Conservation (phyloP, 2,888 invertebrate genomes). For the Timema podura region DNA sequence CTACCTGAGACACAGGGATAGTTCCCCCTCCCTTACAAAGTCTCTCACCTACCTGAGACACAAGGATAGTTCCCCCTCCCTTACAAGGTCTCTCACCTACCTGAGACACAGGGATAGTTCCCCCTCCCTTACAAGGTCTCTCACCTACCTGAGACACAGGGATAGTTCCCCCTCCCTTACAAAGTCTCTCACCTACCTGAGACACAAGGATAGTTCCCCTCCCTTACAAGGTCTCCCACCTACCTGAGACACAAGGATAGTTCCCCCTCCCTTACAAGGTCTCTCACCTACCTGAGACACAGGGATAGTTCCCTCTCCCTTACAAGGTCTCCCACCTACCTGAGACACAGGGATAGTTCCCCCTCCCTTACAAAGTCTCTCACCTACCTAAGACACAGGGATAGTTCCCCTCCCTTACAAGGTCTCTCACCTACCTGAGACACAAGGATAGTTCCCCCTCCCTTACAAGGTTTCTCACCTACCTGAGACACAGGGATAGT, state of each 20-base stretch:
- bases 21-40: conserved; percentile 34
- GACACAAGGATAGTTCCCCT: conserved; percentile 54
- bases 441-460: conserved; percentile 51
- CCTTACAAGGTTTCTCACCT: too few species aligned
- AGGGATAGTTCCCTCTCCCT: conserved; percentile 49
- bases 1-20: conserved; percentile 54
- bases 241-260: conserved; percentile 54
- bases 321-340: too few species aligned
- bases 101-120: conserved; percentile 57
- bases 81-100: too few species aligned
- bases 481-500: conserved; percentile 55
- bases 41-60: conserved; percentile 44
- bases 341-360: conserved; percentile 57
- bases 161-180: conserved; percentile 45
- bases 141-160: conserved; percentile 48
- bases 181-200: conserved; percentile 36
- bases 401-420: conserved; percentile 42
- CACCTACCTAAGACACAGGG: conserved; percentile 50
- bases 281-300: conserved; percentile 45
- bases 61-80: conserved; percentile 50
- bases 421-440: conserved; percentile 42
- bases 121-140: too few species aligned
- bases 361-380: too few species aligned
- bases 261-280: conserved; percentile 34
- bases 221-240: too few species aligned